Conservation (phyloP, 2,888 invertebrate species). For the Neoaliturus tenellus region DNA sequence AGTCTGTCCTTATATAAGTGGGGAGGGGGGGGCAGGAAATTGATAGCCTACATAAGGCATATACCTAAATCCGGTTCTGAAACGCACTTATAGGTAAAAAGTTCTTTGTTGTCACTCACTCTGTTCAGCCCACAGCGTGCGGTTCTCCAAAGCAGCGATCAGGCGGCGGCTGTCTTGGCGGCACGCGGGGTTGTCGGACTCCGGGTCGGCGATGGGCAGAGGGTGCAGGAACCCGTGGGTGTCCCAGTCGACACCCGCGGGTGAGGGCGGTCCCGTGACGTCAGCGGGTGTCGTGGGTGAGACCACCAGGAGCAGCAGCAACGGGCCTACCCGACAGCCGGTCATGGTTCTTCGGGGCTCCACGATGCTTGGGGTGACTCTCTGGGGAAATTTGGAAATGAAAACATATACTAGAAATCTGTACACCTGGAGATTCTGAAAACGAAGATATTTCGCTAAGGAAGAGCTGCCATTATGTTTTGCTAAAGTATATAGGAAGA, state of each 20-base stretch:
- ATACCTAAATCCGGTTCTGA: too few species aligned
- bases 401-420: too few species aligned
- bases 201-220: constrained; percentile 60
- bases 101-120: constrained; percentile 62
- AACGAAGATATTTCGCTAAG: too few species aligned
- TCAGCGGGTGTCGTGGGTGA: neutral
- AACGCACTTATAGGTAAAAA: too few species aligned
- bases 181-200: constrained; percentile 59
- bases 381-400: neutral
- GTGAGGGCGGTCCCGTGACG: neutral
- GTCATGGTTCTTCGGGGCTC: constrained; percentile 36
- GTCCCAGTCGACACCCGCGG: constrained; percentile 9
- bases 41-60: too few species aligned
- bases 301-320: neutral
- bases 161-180: constrained; percentile 58
- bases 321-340: constrained; percentile 20
- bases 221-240: constrained; percentile 34
- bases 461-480: too few species aligned
- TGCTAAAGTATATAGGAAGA: too few species aligned
- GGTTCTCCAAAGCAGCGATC: constrained; percentile 55
- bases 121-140: constrained; percentile 63
- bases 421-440: too few species aligned
- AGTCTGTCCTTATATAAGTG: too few species aligned
- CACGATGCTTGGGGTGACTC: neutral
- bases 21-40: too few species aligned